phyloP scores from a whole-genome alignment of 1,140 invertebrate species.

The Luehdorfia chinensis region DNA sequence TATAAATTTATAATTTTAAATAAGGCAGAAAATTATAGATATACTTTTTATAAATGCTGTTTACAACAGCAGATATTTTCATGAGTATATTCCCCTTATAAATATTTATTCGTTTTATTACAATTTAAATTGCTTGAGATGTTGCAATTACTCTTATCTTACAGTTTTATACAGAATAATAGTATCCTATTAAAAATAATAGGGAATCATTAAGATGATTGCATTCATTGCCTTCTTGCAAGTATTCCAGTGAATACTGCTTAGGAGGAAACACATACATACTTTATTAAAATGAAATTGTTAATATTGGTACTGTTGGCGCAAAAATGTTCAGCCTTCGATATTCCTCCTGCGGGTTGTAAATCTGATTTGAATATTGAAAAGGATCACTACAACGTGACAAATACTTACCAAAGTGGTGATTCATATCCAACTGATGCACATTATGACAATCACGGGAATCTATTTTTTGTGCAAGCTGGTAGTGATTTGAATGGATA shows the following conservation, averaged over 20 bases:
- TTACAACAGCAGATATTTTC: too few relatives aligned
- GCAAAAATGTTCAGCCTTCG: constrained; percentile 34
- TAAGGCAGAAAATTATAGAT: too few relatives aligned
- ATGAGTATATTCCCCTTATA: too few relatives aligned
- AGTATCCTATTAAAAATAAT: constrained; percentile 14
- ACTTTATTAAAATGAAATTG: constrained; percentile 17
- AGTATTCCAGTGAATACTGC: too few relatives aligned
- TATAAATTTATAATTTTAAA: too few relatives aligned
- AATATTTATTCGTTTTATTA: too few relatives aligned
- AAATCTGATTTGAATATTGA: constrained; percentile 45
- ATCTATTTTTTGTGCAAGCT: constrained; percentile 54
- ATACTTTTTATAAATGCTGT: too few relatives aligned
- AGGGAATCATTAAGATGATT: neutral
- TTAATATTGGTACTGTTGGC: constrained; percentile 21
- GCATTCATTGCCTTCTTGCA: neutral
- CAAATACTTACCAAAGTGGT: constrained; percentile 35
- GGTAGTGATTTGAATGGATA: constrained; percentile 39
- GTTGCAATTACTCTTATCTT: constrained; percentile 6
- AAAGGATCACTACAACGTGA: constrained; percentile 40
- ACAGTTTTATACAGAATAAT: constrained; percentile 9
- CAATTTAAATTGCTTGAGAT: too few relatives aligned
- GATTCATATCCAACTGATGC: constrained; percentile 50
- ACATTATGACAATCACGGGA: constrained; percentile 50
- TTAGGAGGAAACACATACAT: too few relatives aligned
- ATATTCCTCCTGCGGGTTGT: constrained; percentile 40